These are phyloP conservation scores for Eupeodes luniger DNA, from an alignment of 2,888 invertebrate genomes.

Conservation along the genomic window DNA sequence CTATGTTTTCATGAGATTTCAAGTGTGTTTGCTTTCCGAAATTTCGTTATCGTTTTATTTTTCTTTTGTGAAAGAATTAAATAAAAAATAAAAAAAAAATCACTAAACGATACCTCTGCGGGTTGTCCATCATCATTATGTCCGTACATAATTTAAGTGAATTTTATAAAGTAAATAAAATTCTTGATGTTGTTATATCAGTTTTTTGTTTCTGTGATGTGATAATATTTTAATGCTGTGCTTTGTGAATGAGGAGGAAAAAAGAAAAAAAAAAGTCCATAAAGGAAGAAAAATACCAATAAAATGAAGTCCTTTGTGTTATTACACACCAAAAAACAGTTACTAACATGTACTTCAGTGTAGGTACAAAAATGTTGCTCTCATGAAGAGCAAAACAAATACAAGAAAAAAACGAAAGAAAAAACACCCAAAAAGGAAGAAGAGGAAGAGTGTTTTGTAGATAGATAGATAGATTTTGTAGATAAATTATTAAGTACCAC, in stretches of 20 bases:
- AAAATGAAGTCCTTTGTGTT: conserved; percentile 64
- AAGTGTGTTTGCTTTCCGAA: conserved; percentile 68
- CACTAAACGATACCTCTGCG: conserved; percentile 27
- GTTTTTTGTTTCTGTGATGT: conserved; percentile 60
- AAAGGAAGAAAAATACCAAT: conserved; percentile 38
- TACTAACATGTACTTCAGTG: conserved; percentile 48
- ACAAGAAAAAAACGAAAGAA: conserved; percentile 62
- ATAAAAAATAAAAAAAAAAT: conserved; percentile 18
- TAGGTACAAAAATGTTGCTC: conserved; percentile 74
- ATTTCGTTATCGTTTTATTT: conserved; percentile 26
- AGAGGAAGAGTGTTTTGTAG: conserved; percentile 27
- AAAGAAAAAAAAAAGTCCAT: conserved; percentile 13
- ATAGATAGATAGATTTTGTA: conserved; percentile 72
- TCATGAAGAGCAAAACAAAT: conserved; percentile 74
- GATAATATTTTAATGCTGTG: conserved; percentile 52
- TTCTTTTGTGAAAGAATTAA: neutral
- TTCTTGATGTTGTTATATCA: conserved; percentile 30
- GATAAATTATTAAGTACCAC: conserved; percentile 70
- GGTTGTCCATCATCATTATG: conserved; percentile 24
- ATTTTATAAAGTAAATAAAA: conserved; percentile 27
- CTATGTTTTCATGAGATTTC: conserved; percentile 71
- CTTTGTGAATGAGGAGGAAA: conserved; percentile 1
- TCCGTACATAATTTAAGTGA: conserved; percentile 39
- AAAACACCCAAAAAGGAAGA: conserved; percentile 38
- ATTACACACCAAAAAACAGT: conserved; percentile 42